A percentile compares a stretch with the other conserved stretches of the same genome.
These are phyloP conservation scores for Protaetia brevitarsis DNA, from an alignment of 1,140 invertebrate genomes.

Conservation along the genomic window DNA sequence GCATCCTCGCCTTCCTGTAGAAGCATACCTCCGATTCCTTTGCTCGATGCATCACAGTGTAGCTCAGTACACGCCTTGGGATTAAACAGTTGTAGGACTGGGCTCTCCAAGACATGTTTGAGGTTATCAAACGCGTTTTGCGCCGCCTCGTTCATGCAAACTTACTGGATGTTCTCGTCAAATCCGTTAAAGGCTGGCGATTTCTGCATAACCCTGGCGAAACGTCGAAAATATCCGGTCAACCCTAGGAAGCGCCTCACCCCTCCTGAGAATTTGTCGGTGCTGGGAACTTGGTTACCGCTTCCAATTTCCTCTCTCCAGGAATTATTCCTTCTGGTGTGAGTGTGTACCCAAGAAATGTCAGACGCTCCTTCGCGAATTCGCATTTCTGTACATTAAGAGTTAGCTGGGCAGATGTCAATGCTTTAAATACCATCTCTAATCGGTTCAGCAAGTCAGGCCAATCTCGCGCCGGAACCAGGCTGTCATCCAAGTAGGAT, in stretches of 20 bases:
- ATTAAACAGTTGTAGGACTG: neutral
- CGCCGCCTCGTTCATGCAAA: neutral
- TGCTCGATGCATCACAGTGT: neutral
- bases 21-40: neutral
- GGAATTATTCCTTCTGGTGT: slow-evolving; percentile 10
- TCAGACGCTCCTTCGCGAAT: neutral
- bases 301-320: neutral
- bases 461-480: slow-evolving; percentile 32
- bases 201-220: slow-evolving; percentile 34
- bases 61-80: neutral
- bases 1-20: neutral
- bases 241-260: slow-evolving; percentile 36
- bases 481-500: slow-evolving; percentile 37
- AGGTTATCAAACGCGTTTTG: neutral
- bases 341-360: slow-evolving; percentile 21
- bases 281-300: neutral
- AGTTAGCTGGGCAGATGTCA: slow-evolving; percentile 28
- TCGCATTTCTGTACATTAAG: slow-evolving; percentile 20
- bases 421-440: slow-evolving; percentile 29
- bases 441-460: slow-evolving; percentile 32
- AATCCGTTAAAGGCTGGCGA: slow-evolving; percentile 28
- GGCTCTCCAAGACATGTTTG: neutral
- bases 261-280: neutral
- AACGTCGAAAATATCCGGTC: slow-evolving; percentile 37
- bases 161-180: slow-evolving; percentile 14